A percentile compares a stretch with the other conserved stretches of the same genome.
Conservation (phyloP, 2,888 invertebrate species). For the Rotaria sp. region DNA sequence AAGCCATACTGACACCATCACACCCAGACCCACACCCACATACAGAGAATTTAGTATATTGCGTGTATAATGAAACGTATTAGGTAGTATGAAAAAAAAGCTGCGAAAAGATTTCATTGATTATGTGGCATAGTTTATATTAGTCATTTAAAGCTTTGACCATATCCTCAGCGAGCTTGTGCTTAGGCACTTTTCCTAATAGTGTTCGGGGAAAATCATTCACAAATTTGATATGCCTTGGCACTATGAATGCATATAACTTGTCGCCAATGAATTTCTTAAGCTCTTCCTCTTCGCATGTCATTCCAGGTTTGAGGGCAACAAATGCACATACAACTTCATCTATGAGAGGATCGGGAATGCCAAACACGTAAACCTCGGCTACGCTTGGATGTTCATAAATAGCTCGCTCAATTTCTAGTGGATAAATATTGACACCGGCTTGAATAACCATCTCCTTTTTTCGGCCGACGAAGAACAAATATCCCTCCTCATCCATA, state of each 20-base stretch:
- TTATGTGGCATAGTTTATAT: background rate
- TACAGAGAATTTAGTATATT: too few species aligned
- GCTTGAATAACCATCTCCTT: constrained; percentile 37
- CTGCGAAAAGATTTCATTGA: too few species aligned
- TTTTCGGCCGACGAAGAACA: constrained; percentile 30
- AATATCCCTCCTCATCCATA: constrained; percentile 39
- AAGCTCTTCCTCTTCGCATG: background rate
- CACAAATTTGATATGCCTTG: constrained; percentile 65
- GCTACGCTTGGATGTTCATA: constrained; percentile 26
- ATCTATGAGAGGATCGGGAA: constrained; percentile 68
- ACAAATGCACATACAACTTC: constrained; percentile 60
- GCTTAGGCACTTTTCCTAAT: constrained; percentile 77
- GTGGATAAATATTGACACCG: constrained; percentile 36
- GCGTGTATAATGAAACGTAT: too few species aligned
- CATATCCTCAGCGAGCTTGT: constrained; percentile 45
- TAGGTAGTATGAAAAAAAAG: too few species aligned
- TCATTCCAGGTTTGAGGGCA: background rate
- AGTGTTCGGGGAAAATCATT: constrained; percentile 71
- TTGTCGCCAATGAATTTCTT: constrained; percentile 47
- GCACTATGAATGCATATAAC: constrained; percentile 74
- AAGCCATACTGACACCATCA: too few species aligned
- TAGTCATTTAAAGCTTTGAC: background rate
- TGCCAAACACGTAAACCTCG: constrained; percentile 63
- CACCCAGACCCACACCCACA: too few species aligned
- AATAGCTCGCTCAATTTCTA: constrained; percentile 32